Conservation (phyloP, 2,797 vertebrate genomes). For the Diplodus puntazzo region DNA sequence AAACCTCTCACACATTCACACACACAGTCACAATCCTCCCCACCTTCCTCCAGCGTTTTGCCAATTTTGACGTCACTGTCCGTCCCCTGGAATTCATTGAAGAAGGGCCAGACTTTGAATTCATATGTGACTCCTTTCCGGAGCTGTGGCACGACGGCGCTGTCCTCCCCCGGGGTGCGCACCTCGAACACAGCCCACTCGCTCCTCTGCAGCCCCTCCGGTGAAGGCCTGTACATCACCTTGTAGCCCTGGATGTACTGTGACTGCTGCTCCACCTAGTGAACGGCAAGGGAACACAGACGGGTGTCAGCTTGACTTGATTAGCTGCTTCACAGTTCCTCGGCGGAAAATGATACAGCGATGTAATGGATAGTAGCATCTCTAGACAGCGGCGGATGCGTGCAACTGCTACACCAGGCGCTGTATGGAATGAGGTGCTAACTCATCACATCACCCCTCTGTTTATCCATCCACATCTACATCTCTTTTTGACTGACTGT, state of each 20-base stretch:
- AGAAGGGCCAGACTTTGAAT: slow-evolving; percentile 98
- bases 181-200: slow-evolving; percentile 97
- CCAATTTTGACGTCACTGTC: slow-evolving; percentile 97
- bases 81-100: slow-evolving; percentile 99
- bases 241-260: slow-evolving; percentile 98
- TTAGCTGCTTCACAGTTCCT: slow-evolving; percentile 34
- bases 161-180: slow-evolving; percentile 93
- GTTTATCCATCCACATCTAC: slow-evolving; percentile 67
- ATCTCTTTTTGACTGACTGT: slow-evolving; percentile 62
- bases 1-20: slow-evolving; percentile 25
- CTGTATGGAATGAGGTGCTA: slow-evolving; percentile 59
- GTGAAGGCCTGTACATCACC: slow-evolving; percentile 92
- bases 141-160: slow-evolving; percentile 91
- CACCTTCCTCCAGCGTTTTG: slow-evolving; percentile 98
- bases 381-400: slow-evolving; percentile 32
- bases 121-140: slow-evolving; percentile 96
- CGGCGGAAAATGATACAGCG: slow-evolving; percentile 31
- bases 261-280: slow-evolving; percentile 97
- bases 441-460: slow-evolving; percentile 71
- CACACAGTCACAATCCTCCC: slow-evolving; percentile 47
- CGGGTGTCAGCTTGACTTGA: slow-evolving; percentile 49
- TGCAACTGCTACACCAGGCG: slow-evolving; percentile 31
- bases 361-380: slow-evolving; percentile 26
- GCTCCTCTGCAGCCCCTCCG: slow-evolving; percentile 84
- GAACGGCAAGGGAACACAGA: slow-evolving; percentile 32